Conservation (phyloP, 2,888 invertebrate species). For the Chrysodeixis includens region DNA sequence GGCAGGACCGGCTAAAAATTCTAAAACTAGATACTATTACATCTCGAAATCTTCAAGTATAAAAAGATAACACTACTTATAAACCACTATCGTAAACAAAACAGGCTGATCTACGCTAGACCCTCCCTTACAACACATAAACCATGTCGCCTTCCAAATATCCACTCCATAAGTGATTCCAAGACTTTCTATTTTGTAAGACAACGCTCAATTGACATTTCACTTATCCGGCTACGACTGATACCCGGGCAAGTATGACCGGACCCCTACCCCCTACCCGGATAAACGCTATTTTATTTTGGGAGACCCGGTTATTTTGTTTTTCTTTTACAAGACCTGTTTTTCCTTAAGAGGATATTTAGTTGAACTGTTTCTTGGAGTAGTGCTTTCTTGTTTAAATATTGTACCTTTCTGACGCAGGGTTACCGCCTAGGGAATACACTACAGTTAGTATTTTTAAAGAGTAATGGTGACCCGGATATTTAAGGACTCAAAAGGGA, state of each 20-base stretch:
- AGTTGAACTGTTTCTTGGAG: constrained; percentile 10
- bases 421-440: constrained; percentile 1
- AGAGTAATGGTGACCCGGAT: neutral
- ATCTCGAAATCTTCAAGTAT: too few relatives aligned
- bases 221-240: constrained; percentile 38
- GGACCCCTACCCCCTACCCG: constrained; percentile 31
- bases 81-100: neutral
- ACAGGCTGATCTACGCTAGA: neutral
- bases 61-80: neutral
- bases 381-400: neutral
- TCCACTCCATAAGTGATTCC: constrained; percentile 45
- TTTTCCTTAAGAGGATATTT: constrained; percentile 38
- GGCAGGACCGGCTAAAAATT: too few relatives aligned
- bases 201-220: constrained; percentile 56
- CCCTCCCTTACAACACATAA: constrained; percentile 17
- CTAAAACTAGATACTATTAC: too few relatives aligned
- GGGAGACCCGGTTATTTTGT: constrained; percentile 26
- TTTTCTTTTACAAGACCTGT: constrained; percentile 27
- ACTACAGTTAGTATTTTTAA: neutral
- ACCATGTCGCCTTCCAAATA: constrained; percentile 14
- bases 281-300: constrained; percentile 52
- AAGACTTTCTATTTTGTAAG: constrained; percentile 56
- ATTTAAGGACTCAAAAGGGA: neutral
- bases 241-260: constrained; percentile 43
- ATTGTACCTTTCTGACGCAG: constrained; percentile 1